phyloP scores from a whole-genome alignment of 2,113 vertebrate species.

The Prunella fulvescens region DNA sequence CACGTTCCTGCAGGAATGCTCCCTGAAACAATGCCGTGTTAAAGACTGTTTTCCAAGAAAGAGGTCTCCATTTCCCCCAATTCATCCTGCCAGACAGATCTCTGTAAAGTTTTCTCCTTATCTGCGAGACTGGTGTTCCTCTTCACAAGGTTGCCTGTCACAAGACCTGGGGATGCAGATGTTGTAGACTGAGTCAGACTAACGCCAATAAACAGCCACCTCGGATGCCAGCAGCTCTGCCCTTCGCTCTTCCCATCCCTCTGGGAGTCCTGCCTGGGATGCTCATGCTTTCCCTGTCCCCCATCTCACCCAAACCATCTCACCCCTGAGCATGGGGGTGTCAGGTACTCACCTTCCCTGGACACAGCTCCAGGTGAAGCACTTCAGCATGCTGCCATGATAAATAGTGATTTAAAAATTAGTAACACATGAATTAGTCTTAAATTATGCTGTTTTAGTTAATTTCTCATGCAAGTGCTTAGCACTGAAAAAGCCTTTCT shows the following conservation, averaged over 20 bases:
- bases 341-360: background rate
- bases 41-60: background rate
- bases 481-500: background rate
- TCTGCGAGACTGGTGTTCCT: rapidly evolving
- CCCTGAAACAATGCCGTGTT: background rate
- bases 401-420: background rate
- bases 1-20: background rate
- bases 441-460: background rate
- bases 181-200: background rate
- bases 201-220: background rate
- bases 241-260: background rate
- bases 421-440: background rate
- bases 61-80: background rate
- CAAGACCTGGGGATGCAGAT: background rate
- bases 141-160: background rate
- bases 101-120: background rate
- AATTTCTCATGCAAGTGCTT: background rate
- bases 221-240: background rate
- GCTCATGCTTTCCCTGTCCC: background rate
- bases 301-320: background rate
- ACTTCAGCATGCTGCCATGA: background rate
- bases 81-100: background rate
- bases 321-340: background rate
- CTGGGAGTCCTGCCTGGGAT: background rate
- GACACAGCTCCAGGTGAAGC: background rate